Evolutionary conservation across 2,888 invertebrate species (phyloP).

Genomic region (Volucella inanis): DNA sequence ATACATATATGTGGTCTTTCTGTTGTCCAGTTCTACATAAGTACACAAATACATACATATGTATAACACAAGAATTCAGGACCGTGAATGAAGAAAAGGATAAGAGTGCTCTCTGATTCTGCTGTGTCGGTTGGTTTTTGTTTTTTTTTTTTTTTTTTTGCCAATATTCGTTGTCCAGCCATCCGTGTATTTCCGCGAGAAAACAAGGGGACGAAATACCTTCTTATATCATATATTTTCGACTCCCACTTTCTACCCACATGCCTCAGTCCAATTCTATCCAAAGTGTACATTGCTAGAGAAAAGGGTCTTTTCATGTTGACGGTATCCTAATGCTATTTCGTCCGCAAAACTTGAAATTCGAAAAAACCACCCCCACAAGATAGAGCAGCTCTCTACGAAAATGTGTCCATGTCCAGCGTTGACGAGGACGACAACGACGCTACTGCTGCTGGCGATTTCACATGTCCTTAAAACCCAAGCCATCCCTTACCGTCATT

Average conservation of each 20-base stretch:
- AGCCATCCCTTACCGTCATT: constrained; percentile 55
- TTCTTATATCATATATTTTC: constrained; percentile 64
- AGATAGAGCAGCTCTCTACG: constrained; percentile 43
- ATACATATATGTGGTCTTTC: constrained; percentile 20
- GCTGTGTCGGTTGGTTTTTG: constrained; percentile 18
- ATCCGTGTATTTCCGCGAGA: constrained; percentile 65
- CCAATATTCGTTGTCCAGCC: constrained; percentile 51
- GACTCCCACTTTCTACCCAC: constrained; percentile 14
- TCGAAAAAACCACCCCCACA: constrained; percentile 51
- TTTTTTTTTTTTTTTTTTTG: constrained; percentile 23
- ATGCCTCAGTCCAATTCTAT: constrained; percentile 23
- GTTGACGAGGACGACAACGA: constrained; percentile 21
- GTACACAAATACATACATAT: constrained; percentile 26
- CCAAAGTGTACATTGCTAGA: constrained; percentile 21
- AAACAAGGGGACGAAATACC: constrained; percentile 65
- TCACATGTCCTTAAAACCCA: constrained; percentile 68
- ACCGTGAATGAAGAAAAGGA: constrained; percentile 51
- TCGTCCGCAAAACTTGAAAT: constrained; percentile 58
- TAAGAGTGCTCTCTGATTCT: constrained; percentile 28
- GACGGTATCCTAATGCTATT: constrained; percentile 58
- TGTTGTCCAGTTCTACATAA: constrained; percentile 35
- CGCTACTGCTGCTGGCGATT: constrained; percentile 57
- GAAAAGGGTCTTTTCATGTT: constrained; percentile 65
- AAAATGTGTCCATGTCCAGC: constrained; percentile 57
- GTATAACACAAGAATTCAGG: constrained; percentile 22